Evolutionary conservation across 2,888 invertebrate species (phyloP).

Genomic region (Apocheima hispidaria): DNA sequence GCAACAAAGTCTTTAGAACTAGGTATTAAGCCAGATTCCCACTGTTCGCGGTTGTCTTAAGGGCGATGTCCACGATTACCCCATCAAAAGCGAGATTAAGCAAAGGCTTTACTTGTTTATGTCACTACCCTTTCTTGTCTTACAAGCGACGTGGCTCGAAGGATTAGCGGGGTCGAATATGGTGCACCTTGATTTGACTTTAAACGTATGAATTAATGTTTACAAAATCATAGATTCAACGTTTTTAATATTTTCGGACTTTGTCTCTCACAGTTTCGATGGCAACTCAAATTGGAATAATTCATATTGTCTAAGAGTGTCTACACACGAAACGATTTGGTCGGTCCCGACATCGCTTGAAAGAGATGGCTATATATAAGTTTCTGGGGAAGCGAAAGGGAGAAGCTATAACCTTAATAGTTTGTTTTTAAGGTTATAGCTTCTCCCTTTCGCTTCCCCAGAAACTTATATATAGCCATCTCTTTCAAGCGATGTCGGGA

Average conservation of each 20-base stretch:
- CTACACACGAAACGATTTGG: too few relatives aligned
- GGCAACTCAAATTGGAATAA: too few relatives aligned
- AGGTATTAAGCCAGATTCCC: constrained; percentile 1
- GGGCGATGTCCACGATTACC: constrained; percentile 29
- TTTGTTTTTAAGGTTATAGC: too few relatives aligned
- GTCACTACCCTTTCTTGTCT: constrained; percentile 51
- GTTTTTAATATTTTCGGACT: background rate
- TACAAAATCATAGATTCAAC: background rate
- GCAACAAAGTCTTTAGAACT: background rate
- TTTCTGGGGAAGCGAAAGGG: too few relatives aligned
- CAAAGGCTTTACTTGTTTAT: constrained; percentile 60
- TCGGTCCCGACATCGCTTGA: too few relatives aligned
- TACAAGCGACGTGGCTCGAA: constrained; percentile 36
- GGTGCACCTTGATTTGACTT: constrained; percentile 25
- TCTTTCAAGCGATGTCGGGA: too few relatives aligned
- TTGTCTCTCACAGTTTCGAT: too few relatives aligned
- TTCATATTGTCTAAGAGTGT: too few relatives aligned
- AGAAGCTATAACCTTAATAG: too few relatives aligned
- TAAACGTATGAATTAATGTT: background rate
- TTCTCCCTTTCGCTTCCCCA: too few relatives aligned
- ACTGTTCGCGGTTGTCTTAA: constrained; percentile 24
- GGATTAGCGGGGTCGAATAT: constrained; percentile 32
- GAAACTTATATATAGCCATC: too few relatives aligned
- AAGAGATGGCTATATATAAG: too few relatives aligned
- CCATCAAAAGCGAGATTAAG: constrained; percentile 31